Base-by-base conservation (phyloP, 1,140 invertebrate genomes). In the Paraescarpia echinospica region DNA sequence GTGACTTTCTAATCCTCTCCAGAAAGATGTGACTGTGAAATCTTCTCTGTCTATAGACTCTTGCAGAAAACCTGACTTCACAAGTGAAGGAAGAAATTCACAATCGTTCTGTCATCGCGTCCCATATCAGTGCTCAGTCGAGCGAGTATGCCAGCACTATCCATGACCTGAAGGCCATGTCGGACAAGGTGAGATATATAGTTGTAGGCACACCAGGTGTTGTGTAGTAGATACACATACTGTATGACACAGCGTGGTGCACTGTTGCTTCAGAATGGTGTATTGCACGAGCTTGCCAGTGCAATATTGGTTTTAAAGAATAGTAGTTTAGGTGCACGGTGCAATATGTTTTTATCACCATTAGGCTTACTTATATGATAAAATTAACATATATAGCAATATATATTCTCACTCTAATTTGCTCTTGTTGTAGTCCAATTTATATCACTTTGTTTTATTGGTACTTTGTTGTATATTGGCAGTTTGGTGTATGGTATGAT, bases 71-170 rank as follows among this genome's bases (percentile, higher is more conserved):
- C 22, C 59, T 77, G 12, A 77, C 59, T 18, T 77, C 59, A 27
- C 59, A 96, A 92, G 94, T 95, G 48, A 95, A 95, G 93, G 95
- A 96, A 89, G 95, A 96, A 92, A 93, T 95, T 5, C 95, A 96
- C 93, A 94, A 95, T 12, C 94, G 93, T 35, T 94, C 95, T 35
- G 95, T 95, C 1, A 92, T 96, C 14, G 93, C 94, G 27, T 95
- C 95, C 14, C 93, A 95, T 1, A 96, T 96, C 35, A 93, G 91
- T n/a, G 94, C 95, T 18, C 95, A 77, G 59, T 77, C 59, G 27
- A 77, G 59, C 22, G 59, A 77, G 27, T 77, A 77, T 27, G 59
- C 59, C 8, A 77, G 59, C 59, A 77, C 59, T 18, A 77, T 77
- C 14, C 59, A 77, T 77, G 59, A 77, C 59, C 59, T 77, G 59